Conservation (phyloP, 2,888 invertebrate species). For the Scaptomyza caliginosa region DNA sequence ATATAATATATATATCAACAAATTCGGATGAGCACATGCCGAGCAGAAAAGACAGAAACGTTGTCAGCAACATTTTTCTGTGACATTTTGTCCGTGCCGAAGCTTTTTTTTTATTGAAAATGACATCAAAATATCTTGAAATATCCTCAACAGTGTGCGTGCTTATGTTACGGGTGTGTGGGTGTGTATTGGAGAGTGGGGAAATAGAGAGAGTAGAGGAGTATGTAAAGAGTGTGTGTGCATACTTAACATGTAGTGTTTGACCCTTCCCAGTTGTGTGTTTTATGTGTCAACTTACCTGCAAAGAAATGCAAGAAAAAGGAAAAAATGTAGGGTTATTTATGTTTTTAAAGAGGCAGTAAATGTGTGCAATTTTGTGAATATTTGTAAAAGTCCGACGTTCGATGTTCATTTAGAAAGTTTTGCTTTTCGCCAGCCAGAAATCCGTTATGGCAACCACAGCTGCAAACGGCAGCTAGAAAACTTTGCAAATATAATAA, state of each 20-base stretch:
- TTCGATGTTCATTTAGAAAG: slow-evolving; percentile 60
- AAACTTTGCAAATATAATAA: slow-evolving; percentile 55
- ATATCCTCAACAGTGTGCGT: slow-evolving; percentile 16
- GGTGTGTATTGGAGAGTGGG: slow-evolving; percentile 1
- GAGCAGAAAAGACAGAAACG: background rate
- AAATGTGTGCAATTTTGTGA: slow-evolving; percentile 13
- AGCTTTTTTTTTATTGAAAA: slow-evolving; percentile 62
- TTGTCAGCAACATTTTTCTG: slow-evolving; percentile 6
- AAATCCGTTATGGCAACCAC: background rate
- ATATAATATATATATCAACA: slow-evolving; percentile 18
- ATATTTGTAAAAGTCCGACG: slow-evolving; percentile 1
- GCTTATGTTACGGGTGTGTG: slow-evolving; percentile 15
- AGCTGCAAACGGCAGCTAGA: slow-evolving; percentile 25
- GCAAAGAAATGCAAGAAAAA: slow-evolving; percentile 45
- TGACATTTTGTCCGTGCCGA: slow-evolving; percentile 65
- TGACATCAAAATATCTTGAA: slow-evolving; percentile 45
- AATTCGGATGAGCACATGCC: slow-evolving; percentile 2
- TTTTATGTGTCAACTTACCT: slow-evolving; percentile 63
- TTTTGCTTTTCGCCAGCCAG: slow-evolving; percentile 19
- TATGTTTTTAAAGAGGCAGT: slow-evolving; percentile 11
- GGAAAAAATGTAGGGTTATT: slow-evolving; percentile 13
- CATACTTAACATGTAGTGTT: slow-evolving; percentile 48
- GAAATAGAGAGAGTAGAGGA: background rate
- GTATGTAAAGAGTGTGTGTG: slow-evolving; percentile 16
- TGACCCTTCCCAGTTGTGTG: slow-evolving; percentile 33